Base-by-base conservation (phyloP, 30 jellyfish, hydroid and myxozoan species). In the Chironex yamaguchii region DNA sequence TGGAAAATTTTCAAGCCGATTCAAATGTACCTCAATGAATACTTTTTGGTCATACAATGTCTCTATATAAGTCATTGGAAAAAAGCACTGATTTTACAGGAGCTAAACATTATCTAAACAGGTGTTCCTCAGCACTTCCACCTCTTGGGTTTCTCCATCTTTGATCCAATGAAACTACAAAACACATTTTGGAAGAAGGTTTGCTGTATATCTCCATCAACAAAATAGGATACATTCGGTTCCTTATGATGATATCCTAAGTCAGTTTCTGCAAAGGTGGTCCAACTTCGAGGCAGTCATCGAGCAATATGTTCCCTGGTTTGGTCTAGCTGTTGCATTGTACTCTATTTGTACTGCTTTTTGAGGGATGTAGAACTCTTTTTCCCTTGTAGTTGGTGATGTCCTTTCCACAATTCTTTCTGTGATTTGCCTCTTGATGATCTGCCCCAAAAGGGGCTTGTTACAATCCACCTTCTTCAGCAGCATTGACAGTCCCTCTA, bases 141-240 rank as follows among this genome's bases (percentile, higher is more conserved):
- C n/a, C n/a, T n/a, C n/a, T n/a, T n/a, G n/a, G 30, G 62, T 42
- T 28, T 53, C 87, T 34, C n/a, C 54, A 34, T 83, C 85, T 14
- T 76, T 72, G n/a, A 75, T 63, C 93, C 94, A 84, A 20, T 54
- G 76, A 58, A 84, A 68, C 31, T 93, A 28, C 30, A 74, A 48
- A 90, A 82, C 26, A 86, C 69, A 3, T 82, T 65, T 77, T 90
- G 89, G 1, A 62, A 58, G 63, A 90, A 82, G 23, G 97, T 96
- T 63, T 90, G 82, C 48, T 83, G 82, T 68, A 90, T 67, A 68
- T 90, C 97, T 48, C 96, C 92, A 3, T 89, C 79, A 35, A 67
- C 25, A 52, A 33, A 4, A 90, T 84, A 34, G 92, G 96, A 33
- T 70, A 49, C 64, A 90, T 49, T 66, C 97, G 52, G 33, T 9